Evolutionary conservation across 1,140 invertebrate species (phyloP).

Genomic region (Sycophila sp.): DNA sequence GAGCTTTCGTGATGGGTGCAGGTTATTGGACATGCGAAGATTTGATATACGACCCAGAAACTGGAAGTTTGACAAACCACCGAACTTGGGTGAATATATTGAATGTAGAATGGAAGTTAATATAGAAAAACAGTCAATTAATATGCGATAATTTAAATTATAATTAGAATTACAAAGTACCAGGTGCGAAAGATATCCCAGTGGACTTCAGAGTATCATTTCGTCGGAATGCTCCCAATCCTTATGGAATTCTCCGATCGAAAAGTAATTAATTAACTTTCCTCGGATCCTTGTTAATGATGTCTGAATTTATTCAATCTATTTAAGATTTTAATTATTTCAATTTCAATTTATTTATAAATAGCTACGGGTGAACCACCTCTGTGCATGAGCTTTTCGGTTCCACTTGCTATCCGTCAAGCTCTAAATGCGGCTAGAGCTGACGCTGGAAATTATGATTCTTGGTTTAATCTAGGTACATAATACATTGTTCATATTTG

Average conservation of each 20-base stretch:
- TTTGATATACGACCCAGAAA: slow-evolving; percentile 72
- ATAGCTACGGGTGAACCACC: slow-evolving; percentile 83
- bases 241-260: slow-evolving; percentile 76
- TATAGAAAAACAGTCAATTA: not conserved
- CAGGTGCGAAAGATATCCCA: slow-evolving; percentile 85
- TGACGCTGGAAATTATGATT: slow-evolving; percentile 66
- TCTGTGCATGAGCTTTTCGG: slow-evolving; percentile 72
- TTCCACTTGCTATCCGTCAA: slow-evolving; percentile 78
- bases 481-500: slow-evolving; percentile 5
- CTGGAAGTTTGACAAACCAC: slow-evolving; percentile 78
- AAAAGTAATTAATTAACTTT: slow-evolving; percentile 71
- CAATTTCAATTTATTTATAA: slow-evolving; percentile 6
- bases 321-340: not conserved
- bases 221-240: slow-evolving; percentile 75
- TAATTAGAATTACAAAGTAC: slow-evolving; percentile 80
- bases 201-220: slow-evolving; percentile 83
- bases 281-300: too few relatives aligned
- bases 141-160: not conserved
- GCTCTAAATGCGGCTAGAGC: slow-evolving; percentile 75
- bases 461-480: slow-evolving; percentile 56
- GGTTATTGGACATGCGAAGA: slow-evolving; percentile 84
- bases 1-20: slow-evolving; percentile 87
- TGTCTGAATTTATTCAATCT: not conserved
- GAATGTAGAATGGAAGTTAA: not conserved
- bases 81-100: slow-evolving; percentile 75